Evolutionary conservation across 2,797 vertebrate genomes (phyloP), one percentile per base, ranked within the genome.

Genomic region (Alexandromys oeconomus): DNA sequence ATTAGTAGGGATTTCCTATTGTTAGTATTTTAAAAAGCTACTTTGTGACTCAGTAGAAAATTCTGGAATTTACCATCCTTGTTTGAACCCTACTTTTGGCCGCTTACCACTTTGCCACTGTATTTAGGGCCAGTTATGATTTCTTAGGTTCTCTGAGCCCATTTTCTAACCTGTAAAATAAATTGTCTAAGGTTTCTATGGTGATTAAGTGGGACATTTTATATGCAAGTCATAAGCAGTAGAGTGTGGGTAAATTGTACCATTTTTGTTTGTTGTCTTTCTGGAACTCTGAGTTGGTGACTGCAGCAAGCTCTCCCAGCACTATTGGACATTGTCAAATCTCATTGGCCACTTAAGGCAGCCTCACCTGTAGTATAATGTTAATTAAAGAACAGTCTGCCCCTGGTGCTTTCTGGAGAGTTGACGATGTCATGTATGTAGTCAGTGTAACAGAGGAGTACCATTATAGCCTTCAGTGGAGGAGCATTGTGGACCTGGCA

Each of bases 1-100:
- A 21, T 86, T 94, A 88, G 77, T 93, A 82, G 77, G 3, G 5
- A 17, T 93, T 95, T 92, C 79, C 65, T 87, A 21, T 84, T 90
- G 67, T 85, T 95, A 91, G 13, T 84, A 61, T n/a, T 94, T 95
- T 23, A 91, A n/a, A 92, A 96, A 96, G n/a, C 61, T 92, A 59
- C 69, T 93, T 94, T 91, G 79, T 93, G 46, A 65, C 14, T 94
- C 37, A 71, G 0, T 48, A 94, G 93, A 95, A 96, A 94, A 93
- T 92, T 94, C 87, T 96, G 87, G 51, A 80, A 48, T 94, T 81
- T 76, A 54, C 31, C 91, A 69, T 67, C n/a, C 67, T 94, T n/a
- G 34, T 71, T 65, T 89, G 40, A 93, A 29, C 77, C 85, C 63
- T 84, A 13, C 31, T 91, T 96, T 95, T 95, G 67, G 94, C 92